A percentile compares a stretch with the other conserved stretches of the same genome.
Evolutionary conservation across 2,113 vertebrate species (phyloP).

Genomic region (Xiphorhynchus elegans): DNA sequence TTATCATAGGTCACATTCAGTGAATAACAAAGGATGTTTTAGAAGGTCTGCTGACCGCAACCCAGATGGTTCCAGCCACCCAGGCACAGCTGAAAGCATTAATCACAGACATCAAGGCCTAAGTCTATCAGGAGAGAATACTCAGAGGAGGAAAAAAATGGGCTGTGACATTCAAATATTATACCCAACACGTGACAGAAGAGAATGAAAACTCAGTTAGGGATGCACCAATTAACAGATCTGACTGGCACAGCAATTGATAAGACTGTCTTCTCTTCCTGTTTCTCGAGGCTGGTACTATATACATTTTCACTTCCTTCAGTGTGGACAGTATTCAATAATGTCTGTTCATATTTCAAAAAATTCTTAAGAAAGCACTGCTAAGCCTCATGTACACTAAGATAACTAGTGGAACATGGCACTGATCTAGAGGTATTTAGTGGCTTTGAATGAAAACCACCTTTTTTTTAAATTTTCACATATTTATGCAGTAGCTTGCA

Average conservation of each 20-base stretch:
- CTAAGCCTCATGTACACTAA: background rate
- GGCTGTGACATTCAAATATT: background rate
- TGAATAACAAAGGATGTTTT: background rate
- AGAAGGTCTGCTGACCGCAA: background rate
- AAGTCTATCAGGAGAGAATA: background rate
- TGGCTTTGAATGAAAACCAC: background rate
- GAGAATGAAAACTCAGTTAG: background rate
- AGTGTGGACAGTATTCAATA: background rate
- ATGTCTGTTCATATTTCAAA: slow-evolving; percentile 12
- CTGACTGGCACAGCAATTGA: background rate
- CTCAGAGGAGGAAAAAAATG: background rate
- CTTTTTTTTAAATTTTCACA: background rate
- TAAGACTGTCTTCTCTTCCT: background rate
- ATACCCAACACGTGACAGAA: fast-evolving
- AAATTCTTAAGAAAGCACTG: slow-evolving; percentile 18
- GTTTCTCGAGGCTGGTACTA: background rate
- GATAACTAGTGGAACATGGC: background rate
- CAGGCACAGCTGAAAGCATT: background rate
- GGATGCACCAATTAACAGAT: background rate
- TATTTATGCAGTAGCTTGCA: background rate
- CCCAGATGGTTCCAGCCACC: background rate
- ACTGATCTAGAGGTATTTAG: background rate
- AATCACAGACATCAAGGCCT: background rate
- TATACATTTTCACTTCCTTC: background rate
- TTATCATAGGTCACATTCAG: background rate